phyloP scores from a whole-genome alignment of 2,797 vertebrate genomes.

The Geotria australis region DNA sequence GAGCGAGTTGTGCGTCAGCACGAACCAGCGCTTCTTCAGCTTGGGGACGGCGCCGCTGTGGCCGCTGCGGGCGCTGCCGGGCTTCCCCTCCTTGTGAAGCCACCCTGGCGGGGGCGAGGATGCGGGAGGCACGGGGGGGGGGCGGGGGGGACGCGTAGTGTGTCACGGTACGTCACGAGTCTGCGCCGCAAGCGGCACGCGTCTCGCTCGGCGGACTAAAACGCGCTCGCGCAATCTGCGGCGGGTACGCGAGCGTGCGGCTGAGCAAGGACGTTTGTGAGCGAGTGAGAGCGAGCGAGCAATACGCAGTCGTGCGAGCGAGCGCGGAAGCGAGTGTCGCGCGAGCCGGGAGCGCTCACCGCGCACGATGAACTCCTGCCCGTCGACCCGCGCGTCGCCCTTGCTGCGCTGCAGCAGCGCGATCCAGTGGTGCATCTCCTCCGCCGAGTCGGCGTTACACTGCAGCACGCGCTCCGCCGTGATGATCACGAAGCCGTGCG shows the following conservation, averaged over 20 bases:
- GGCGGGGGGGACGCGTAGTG: no score
- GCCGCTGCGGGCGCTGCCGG: constrained; percentile 31
- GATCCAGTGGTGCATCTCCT: constrained; percentile 59
- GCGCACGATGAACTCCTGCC: constrained; percentile 34
- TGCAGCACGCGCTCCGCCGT: constrained; percentile 41
- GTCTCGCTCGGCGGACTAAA: no score
- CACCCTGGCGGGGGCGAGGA: constrained; percentile 20
- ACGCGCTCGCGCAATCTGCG: no score
- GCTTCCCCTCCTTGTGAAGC: constrained; percentile 61
- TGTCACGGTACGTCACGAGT: no score
- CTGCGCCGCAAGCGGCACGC: no score
- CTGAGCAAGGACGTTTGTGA: no score
- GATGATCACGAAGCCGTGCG: constrained; percentile 47
- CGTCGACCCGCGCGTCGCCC: constrained; percentile 23
- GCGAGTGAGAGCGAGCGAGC: no score
- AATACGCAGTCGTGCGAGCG: no score
- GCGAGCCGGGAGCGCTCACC: constrained; percentile 8
- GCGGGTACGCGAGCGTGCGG: no score
- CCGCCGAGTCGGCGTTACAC: constrained; percentile 33
- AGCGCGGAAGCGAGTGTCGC: no score
- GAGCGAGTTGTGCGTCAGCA: constrained; percentile 44
- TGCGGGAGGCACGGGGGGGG: background rate
- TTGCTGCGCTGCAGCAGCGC: constrained; percentile 38
- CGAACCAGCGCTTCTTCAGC: constrained; percentile 74
- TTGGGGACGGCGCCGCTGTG: constrained; percentile 45